Conservation (phyloP, 2,888 invertebrate species). For the Carterocephalus palaemon region DNA sequence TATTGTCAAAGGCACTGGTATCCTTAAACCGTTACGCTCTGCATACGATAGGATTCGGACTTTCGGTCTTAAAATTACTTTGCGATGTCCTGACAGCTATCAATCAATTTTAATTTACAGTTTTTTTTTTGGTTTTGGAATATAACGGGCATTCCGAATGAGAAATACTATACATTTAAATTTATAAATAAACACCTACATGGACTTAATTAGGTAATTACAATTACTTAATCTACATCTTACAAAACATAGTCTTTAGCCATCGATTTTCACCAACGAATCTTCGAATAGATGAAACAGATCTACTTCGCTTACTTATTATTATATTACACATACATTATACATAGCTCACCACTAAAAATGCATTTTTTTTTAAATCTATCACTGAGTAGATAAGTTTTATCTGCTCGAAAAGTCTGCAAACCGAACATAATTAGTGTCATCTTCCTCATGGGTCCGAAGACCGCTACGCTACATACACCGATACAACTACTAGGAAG, state of each 20-base stretch:
- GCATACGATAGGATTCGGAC: slow-evolving; percentile 41
- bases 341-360: slow-evolving; percentile 75
- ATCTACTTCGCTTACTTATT: slow-evolving; percentile 69
- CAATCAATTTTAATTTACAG: slow-evolving; percentile 33
- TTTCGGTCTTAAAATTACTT: slow-evolving; percentile 45
- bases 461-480: slow-evolving; percentile 52
- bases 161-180: slow-evolving; percentile 66
- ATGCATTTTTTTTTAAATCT: slow-evolving; percentile 73
- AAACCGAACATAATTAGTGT: slow-evolving; percentile 67
- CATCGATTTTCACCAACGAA: slow-evolving; percentile 71
- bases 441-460: slow-evolving; percentile 48
- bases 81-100: slow-evolving; percentile 54
- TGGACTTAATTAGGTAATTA: slow-evolving; percentile 72
- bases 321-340: slow-evolving; percentile 60
- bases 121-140: slow-evolving; percentile 67
- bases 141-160: slow-evolving; percentile 64
- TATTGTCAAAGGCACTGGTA: slow-evolving; percentile 77
- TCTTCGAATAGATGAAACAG: slow-evolving; percentile 79
- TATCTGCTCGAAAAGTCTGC: slow-evolving; percentile 76
- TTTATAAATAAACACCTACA: slow-evolving; percentile 74
- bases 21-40: slow-evolving; percentile 55
- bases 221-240: slow-evolving; percentile 58
- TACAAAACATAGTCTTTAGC: slow-evolving; percentile 75
- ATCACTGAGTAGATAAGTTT: slow-evolving; percentile 77
- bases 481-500: slow-evolving; percentile 72